Percentiles rank a stretch among this genome's conserved stretches.
Evolutionary conservation across 2,113 vertebrate genomes (phyloP).

Genomic region (Sebastes fasciatus): DNA sequence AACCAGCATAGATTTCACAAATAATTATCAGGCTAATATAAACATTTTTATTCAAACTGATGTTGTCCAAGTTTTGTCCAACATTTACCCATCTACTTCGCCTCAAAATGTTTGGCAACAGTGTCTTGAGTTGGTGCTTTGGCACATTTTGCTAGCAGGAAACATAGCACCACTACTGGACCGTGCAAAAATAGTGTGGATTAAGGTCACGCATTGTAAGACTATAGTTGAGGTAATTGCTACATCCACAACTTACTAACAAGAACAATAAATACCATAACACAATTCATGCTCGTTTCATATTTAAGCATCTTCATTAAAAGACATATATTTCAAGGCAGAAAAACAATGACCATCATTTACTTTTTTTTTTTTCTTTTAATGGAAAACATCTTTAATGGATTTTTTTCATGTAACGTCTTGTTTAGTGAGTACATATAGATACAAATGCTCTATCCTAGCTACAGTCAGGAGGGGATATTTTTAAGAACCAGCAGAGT

Average conservation of each 20-base stretch:
- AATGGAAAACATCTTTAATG: constrained; percentile 83
- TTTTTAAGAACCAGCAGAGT: constrained; percentile 38
- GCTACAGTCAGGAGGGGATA: constrained; percentile 43
- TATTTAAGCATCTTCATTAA: not conserved
- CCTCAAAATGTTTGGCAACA: not conserved
- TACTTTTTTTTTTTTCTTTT: constrained; percentile 33
- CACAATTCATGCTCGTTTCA: not conserved
- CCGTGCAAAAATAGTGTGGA: not conserved
- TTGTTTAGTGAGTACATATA: constrained; percentile 57
- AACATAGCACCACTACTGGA: not conserved
- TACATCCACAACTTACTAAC: too few species aligned
- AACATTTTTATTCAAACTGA: not conserved
- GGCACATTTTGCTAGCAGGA: not conserved
- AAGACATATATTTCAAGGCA: not conserved
- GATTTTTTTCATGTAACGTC: constrained; percentile 39
- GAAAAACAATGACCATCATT: not conserved
- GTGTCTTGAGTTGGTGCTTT: too few species aligned
- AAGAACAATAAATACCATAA: not conserved
- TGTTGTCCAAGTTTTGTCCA: not conserved
- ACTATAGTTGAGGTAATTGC: not conserved
- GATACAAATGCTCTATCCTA: constrained; percentile 64
- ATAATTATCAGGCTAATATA: too few species aligned
- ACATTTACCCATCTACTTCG: not conserved
- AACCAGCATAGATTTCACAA: not conserved
- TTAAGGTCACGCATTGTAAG: not conserved